These are phyloP conservation scores for Halocaridina rubra DNA, from an alignment of 2,888 invertebrate genomes.

Conservation along the genomic window DNA sequence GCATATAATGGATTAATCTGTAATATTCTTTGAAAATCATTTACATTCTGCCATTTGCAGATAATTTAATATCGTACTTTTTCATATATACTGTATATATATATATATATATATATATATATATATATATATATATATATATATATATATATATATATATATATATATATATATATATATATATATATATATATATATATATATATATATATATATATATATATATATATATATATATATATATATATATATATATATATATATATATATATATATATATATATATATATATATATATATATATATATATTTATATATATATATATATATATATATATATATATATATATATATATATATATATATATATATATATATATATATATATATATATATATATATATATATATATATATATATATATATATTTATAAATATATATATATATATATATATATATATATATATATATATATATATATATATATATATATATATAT, in stretches of 20 bases:
- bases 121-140: not conserved
- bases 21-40: no score
- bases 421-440: constrained; percentile 19
- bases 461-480: not conserved
- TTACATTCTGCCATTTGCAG: no score
- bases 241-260: constrained; percentile 13
- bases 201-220: not conserved
- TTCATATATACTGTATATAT: no score
- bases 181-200: not conserved
- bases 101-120: not conserved
- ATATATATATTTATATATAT: constrained; percentile 16
- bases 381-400: not conserved
- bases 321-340: not conserved
- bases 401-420: constrained; percentile 19
- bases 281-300: constrained; percentile 13
- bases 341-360: not conserved
- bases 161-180: not conserved
- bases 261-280: constrained; percentile 14
- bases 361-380: not conserved
- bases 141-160: not conserved
- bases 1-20: no score
- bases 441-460: not conserved
- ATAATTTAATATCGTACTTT: no score
- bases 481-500: not conserved
- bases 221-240: not conserved